Conservation (phyloP, 1,140 invertebrate species). For the Lucilia cuprina region DNA sequence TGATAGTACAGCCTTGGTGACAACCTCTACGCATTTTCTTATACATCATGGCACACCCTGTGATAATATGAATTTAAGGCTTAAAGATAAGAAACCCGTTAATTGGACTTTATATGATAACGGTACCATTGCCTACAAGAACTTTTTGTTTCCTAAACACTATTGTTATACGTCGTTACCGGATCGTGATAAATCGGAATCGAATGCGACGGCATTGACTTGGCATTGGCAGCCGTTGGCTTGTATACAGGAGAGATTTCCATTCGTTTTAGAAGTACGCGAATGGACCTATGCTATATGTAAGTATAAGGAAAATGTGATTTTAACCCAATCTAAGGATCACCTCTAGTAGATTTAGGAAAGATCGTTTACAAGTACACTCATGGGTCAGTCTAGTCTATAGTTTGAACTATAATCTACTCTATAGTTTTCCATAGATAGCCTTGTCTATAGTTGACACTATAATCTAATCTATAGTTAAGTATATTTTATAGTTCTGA, state of each 20-base stretch:
- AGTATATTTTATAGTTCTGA: no score
- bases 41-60: conserved; percentile 51
- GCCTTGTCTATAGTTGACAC: no score
- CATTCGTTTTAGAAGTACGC: conserved; percentile 48
- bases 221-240: conserved; percentile 56
- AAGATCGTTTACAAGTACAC: no score
- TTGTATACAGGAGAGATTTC: conserved; percentile 50
- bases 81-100: conserved; percentile 43
- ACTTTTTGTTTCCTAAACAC: conserved; percentile 50
- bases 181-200: conserved; percentile 1
- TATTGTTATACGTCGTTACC: conserved; percentile 49
- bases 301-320: conserved; percentile 43
- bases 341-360: no score
- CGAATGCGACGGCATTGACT: neutral
- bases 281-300: conserved; percentile 60
- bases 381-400: no score
- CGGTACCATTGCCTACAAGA: conserved; percentile 48
- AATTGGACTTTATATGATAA: conserved; percentile 54
- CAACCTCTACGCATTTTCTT: conserved; percentile 38
- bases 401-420: no score
- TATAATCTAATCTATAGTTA: no score
- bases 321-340: no score
- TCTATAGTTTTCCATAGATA: no score
- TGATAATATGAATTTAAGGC: conserved; percentile 48
- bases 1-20: neutral